Base-by-base conservation (phyloP, 23 tunicate species). In the Diplosoma virens region DNA sequence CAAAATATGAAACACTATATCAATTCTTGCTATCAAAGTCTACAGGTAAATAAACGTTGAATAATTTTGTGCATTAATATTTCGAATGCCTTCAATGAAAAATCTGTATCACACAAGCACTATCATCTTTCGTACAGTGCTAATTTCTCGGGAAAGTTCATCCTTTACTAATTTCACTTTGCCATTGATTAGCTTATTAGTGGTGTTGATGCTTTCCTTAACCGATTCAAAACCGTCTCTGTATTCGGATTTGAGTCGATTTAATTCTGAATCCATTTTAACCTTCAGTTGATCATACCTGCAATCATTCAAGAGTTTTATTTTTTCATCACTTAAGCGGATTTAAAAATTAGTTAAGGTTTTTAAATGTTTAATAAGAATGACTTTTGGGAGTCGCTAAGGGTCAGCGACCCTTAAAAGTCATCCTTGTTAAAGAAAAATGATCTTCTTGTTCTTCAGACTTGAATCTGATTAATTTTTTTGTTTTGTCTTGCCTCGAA, bases 191-290 rank as follows among this genome's bases (percentile, higher is more conserved):
- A 92, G 36, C 36, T 85, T 56, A 59, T 92, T 92, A 5, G 97
- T 92, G 25, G 97, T 78, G 47, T 85, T 81, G 60, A 92, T 84
- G 33, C 92, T 92, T 76, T 92, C 92, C 37, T 80, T 80, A 33
- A 92, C 84, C 1, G 97, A 84, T 7, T 54, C 82, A 52, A 92
- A 92, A 1, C 89, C 87, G 25, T 92, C 97, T 3, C 97, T 68
- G 34, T 92, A 92, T 60, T 92, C 97, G 0, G 26, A 24, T 60
- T 85, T 85, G 14, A 92, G 50, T 33, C 73, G 58, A 20, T 50
- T 36, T 22, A 85, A 46, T 30, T 92, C 97, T 0, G 86, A 37
- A 26, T 71, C 73, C 71, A 81, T 41, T 45, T 34, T 61, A 28
- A 31, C 26, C 28, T 18, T 74, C 73, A 30, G 52, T 27, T 33